Conservation (phyloP, 2,113 vertebrate genomes). For the Corythaeola cristata region DNA sequence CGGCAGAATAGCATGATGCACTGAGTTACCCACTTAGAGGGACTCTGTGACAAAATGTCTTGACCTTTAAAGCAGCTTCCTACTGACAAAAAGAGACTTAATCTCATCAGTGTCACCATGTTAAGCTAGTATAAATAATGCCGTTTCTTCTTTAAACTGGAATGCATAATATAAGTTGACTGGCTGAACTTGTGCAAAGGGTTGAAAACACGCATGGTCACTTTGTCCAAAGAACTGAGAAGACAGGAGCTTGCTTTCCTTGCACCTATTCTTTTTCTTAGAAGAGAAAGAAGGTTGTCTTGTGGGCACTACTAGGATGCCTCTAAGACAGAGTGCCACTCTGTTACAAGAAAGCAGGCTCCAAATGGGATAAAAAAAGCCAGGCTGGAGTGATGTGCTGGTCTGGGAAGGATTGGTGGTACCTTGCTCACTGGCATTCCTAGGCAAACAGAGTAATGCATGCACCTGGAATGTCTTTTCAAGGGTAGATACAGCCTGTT, state of each 20-base stretch:
- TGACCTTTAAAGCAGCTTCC: not conserved
- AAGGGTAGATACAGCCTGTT: not conserved
- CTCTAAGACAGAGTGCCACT: not conserved
- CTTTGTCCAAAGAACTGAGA: not conserved
- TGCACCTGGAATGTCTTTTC: not conserved
- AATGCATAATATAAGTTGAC: not conserved
- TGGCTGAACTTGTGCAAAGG: not conserved
- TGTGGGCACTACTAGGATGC: not conserved
- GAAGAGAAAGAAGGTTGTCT: not conserved
- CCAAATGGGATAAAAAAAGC: not conserved
- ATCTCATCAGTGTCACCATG: not conserved
- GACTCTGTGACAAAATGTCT: not conserved
- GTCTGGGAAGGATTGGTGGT: not conserved
- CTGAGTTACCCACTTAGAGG: not conserved
- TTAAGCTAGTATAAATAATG: not conserved
- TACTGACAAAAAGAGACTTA: not conserved
- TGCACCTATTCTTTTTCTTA: not conserved
- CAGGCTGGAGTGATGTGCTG: not conserved
- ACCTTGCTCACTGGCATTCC: not conserved
- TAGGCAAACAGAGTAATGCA: not conserved
- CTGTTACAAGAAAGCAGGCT: not conserved
- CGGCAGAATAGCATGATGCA: not conserved
- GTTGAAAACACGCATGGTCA: not conserved
- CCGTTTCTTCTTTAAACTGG: not conserved
- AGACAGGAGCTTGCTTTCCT: not conserved